Conservation (phyloP, 2,888 invertebrate genomes). For the Glomeris marginata region DNA sequence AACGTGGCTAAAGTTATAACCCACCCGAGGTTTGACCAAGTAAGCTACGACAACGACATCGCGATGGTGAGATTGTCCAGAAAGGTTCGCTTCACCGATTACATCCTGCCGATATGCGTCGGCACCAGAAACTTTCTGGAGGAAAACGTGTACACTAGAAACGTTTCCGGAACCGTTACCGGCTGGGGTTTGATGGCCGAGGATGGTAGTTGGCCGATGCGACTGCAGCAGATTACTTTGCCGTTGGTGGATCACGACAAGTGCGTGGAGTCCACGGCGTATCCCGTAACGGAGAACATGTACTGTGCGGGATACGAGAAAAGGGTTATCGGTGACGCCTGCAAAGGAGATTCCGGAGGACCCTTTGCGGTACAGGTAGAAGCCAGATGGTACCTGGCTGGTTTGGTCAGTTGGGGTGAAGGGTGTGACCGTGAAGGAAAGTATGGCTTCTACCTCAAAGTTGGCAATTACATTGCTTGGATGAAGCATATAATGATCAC, state of each 20-base stretch:
- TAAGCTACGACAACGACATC: slow-evolving; percentile 23
- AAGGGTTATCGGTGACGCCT: slow-evolving; percentile 21
- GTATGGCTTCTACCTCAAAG: slow-evolving; percentile 23
- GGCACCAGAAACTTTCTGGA: slow-evolving; percentile 8
- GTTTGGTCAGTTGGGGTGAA: slow-evolving; percentile 24
- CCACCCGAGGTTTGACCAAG: slow-evolving; percentile 19
- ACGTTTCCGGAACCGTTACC: slow-evolving; percentile 19
- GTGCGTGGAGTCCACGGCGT: slow-evolving; percentile 19
- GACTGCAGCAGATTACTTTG: slow-evolving; percentile 19
- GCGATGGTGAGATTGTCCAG: slow-evolving; percentile 19
- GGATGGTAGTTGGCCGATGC: slow-evolving; percentile 18
- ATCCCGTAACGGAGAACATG: slow-evolving; percentile 21
- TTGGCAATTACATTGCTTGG: slow-evolving; percentile 21
- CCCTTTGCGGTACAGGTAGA: slow-evolving; percentile 18
- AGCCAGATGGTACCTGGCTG: slow-evolving; percentile 20
- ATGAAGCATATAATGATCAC: slow-evolving; percentile 11
- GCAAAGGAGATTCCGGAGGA: slow-evolving; percentile 23
- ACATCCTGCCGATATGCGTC: slow-evolving; percentile 20
- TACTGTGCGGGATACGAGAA: slow-evolving; percentile 22
- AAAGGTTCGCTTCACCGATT: slow-evolving; percentile 19
- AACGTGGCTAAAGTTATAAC: slow-evolving; percentile 17
- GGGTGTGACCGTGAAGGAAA: slow-evolving; percentile 22
- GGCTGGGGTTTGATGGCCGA: slow-evolving; percentile 23
- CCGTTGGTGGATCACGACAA: slow-evolving; percentile 19
- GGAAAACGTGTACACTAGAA: slow-evolving; percentile 1